These are phyloP conservation scores for Polymixis lichenea DNA, from an alignment of 2,888 invertebrate species.

Conservation along the genomic window DNA sequence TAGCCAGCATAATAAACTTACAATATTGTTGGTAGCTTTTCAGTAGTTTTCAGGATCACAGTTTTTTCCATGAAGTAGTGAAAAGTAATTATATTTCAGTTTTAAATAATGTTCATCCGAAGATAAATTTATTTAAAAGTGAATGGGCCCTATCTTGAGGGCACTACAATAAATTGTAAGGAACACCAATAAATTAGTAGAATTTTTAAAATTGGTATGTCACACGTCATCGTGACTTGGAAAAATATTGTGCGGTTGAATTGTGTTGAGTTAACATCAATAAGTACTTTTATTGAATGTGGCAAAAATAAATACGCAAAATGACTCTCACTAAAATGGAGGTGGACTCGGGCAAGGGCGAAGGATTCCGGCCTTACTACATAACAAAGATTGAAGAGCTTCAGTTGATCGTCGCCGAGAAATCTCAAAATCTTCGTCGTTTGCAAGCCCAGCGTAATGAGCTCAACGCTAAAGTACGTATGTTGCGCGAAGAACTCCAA, in stretches of 20 bases:
- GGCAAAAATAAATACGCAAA: conserved; percentile 65
- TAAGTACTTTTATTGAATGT: conserved; percentile 63
- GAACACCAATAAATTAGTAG: conserved; percentile 23
- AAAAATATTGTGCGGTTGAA: conserved; percentile 64
- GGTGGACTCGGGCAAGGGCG: conserved; percentile 93
- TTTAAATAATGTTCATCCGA: not conserved
- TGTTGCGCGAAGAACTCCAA: conserved; percentile 99
- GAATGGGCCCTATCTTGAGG: no score
- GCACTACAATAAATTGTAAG: not conserved
- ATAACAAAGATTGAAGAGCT: conserved; percentile 99
- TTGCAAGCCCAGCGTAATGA: conserved; percentile 99
- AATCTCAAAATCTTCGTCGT: conserved; percentile 98
- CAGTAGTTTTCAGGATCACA: no score
- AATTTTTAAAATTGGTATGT: conserved; percentile 39
- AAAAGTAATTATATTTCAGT: not conserved
- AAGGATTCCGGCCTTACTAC: conserved; percentile 98
- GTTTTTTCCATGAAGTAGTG: not conserved
- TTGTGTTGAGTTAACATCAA: conserved; percentile 42
- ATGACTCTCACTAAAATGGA: conserved; percentile 92
- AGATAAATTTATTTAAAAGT: not conserved
- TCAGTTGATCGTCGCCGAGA: conserved; percentile 98
- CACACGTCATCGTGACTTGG: conserved; percentile 78
- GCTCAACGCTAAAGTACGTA: conserved; percentile 99
- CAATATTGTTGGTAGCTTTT: conserved; percentile 5
- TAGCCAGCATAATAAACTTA: conserved; percentile 7